Evolutionary conservation across 92 coral and sea anemone species (phyloP).

Genomic region (Heliopora coerulea): DNA sequence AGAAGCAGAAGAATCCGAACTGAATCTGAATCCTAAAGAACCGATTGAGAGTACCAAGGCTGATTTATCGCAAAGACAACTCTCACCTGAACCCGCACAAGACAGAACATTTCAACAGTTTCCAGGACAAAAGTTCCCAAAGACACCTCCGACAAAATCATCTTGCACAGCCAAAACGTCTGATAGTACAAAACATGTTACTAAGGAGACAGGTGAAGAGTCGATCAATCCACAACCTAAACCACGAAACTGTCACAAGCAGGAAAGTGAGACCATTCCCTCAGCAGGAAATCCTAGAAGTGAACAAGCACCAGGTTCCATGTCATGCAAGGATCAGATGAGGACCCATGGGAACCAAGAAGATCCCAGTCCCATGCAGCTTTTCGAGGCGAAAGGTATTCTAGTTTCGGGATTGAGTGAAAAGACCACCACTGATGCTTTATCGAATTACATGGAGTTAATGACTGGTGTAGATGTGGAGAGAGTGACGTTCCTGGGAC

Average conservation of each 20-base stretch:
- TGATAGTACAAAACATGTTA: not conserved
- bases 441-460: slow-evolving; percentile 63
- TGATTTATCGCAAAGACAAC: not conserved
- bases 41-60: not conserved
- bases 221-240: not conserved
- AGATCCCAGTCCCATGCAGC: not conserved
- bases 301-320: not conserved
- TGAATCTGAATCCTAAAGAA: not conserved
- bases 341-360: not conserved
- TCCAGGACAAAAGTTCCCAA: not conserved
- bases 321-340: not conserved
- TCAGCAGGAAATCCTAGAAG: not conserved
- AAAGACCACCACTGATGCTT: slow-evolving; percentile 50
- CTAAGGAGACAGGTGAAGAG: not conserved
- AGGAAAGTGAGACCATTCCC: not conserved
- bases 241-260: not conserved
- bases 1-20: not conserved
- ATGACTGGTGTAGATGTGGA: slow-evolving; percentile 56
- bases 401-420: slow-evolving; percentile 51
- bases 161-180: not conserved
- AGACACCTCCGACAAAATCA: not conserved
- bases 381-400: slow-evolving; percentile 50
- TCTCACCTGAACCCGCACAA: no score
- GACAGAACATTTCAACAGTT: not conserved
- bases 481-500: slow-evolving; percentile 41